phyloP scores from a whole-genome alignment of 1,140 invertebrate species.

The Ephestia elutella region DNA sequence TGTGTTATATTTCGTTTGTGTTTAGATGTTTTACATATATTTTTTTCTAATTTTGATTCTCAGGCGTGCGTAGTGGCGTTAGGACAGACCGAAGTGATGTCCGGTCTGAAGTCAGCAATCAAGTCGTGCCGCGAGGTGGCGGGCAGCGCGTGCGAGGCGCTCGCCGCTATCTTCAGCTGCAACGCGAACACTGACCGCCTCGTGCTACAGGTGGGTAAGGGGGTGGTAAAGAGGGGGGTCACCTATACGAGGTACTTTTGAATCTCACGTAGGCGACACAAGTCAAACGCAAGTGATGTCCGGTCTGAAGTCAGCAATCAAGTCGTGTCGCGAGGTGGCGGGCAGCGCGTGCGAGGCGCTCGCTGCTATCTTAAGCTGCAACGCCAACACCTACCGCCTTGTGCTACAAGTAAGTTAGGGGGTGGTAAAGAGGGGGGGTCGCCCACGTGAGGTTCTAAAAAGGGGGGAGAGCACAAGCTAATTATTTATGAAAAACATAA shows the following conservation, averaged over 20 bases:
- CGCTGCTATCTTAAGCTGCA: slow-evolving; percentile 85
- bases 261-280: too few relatives aligned
- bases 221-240: too few relatives aligned
- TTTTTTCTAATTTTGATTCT: slow-evolving; percentile 13
- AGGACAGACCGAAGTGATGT: slow-evolving; percentile 86
- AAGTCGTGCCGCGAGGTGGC: slow-evolving; percentile 88
- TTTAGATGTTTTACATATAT: neutral
- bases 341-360: slow-evolving; percentile 92
- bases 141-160: slow-evolving; percentile 89
- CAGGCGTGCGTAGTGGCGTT: slow-evolving; percentile 86
- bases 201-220: slow-evolving; percentile 82
- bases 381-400: slow-evolving; percentile 86
- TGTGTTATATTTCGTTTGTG: too few relatives aligned
- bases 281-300: slow-evolving; percentile 82
- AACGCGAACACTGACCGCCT: slow-evolving; percentile 87
- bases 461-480: too few relatives aligned
- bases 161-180: slow-evolving; percentile 87
- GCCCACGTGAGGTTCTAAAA: too few relatives aligned
- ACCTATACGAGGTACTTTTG: too few relatives aligned
- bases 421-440: too few relatives aligned
- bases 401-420: slow-evolving; percentile 82
- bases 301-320: slow-evolving; percentile 91
- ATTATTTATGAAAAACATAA: too few relatives aligned
- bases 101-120: slow-evolving; percentile 90
- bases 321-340: slow-evolving; percentile 86